A percentile compares a stretch with the other conserved stretches of the same genome.
Conservation (phyloP, 2,113 vertebrate genomes). For the Sphyrna mokarran region DNA sequence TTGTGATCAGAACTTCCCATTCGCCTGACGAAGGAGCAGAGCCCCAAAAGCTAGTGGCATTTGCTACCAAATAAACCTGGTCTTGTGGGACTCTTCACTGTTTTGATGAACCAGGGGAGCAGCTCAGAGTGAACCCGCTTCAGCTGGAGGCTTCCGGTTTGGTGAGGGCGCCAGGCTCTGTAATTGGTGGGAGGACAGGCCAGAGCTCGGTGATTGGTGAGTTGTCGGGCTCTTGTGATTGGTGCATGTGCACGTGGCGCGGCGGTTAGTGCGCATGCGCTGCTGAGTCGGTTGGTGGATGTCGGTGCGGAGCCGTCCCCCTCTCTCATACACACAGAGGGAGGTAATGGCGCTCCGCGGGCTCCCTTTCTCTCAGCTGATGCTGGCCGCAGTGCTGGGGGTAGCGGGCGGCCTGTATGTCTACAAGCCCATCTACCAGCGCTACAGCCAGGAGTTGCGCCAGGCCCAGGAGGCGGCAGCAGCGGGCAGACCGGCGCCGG, state of each 20-base stretch:
- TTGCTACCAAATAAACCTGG: too few relatives aligned
- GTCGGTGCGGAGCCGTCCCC: too few relatives aligned
- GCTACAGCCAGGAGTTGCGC: conserved; percentile 42
- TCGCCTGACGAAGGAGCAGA: too few relatives aligned
- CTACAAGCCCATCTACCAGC: conserved; percentile 67
- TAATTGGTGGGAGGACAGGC: neutral
- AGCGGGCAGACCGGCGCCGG: neutral
- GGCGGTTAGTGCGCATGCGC: neutral
- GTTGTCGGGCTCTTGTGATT: neutral
- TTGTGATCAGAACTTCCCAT: too few relatives aligned
- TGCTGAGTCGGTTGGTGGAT: accelerated
- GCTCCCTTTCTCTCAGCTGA: conserved; percentile 58
- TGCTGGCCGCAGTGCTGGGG: conserved; percentile 61
- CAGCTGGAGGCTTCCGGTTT: accelerated
- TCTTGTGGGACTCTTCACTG: too few relatives aligned
- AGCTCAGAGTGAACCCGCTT: too few relatives aligned
- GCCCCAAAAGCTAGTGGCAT: too few relatives aligned
- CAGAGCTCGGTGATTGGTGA: neutral
- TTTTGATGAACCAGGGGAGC: too few relatives aligned
- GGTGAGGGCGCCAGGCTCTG: too few relatives aligned
- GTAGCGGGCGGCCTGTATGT: conserved; percentile 75
- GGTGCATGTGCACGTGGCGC: neutral
- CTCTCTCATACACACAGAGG: too few relatives aligned
- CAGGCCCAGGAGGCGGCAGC: neutral
- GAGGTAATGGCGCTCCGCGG: conserved; percentile 42